Evolutionary conservation across 2,888 invertebrate genomes (phyloP).

Genomic region (Amphipoea oculea): DNA sequence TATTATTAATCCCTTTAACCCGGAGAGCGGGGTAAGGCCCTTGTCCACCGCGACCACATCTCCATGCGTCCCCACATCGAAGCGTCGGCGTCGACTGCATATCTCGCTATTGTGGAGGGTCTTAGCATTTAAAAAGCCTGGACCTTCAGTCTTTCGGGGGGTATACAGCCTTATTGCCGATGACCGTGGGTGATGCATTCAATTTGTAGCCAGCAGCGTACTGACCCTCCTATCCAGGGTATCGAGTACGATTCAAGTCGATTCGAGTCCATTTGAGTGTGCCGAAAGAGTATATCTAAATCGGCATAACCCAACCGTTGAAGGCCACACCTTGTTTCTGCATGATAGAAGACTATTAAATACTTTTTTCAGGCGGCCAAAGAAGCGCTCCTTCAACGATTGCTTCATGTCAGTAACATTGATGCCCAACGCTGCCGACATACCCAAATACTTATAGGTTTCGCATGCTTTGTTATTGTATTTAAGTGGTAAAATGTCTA

Average conservation of each 20-base stretch:
- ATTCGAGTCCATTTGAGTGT: not conserved
- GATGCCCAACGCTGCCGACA: no score
- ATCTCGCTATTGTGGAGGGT: not conserved
- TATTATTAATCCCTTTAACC: no score
- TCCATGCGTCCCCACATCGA: not conserved
- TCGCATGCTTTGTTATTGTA: not conserved
- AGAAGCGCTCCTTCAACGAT: no score
- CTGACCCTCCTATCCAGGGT: not conserved
- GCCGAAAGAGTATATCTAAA: not conserved
- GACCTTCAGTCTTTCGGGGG: not conserved
- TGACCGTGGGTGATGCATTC: not conserved
- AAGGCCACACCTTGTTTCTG: not conserved
- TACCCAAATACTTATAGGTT: no score
- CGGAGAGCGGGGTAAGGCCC: not conserved
- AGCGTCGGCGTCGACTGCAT: not conserved
- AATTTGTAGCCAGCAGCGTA: not conserved
- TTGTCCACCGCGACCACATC: not conserved
- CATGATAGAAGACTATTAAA: not conserved
- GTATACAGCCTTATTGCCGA: not conserved
- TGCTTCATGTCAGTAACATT: no score
- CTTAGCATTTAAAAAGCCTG: not conserved
- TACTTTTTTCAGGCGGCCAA: not conserved
- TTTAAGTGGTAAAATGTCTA: not conserved
- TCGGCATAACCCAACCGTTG: not conserved
- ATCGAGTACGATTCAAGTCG: not conserved